phyloP scores from a whole-genome alignment of 2,797 vertebrate genomes.

The Thalassophryne amazonica region DNA sequence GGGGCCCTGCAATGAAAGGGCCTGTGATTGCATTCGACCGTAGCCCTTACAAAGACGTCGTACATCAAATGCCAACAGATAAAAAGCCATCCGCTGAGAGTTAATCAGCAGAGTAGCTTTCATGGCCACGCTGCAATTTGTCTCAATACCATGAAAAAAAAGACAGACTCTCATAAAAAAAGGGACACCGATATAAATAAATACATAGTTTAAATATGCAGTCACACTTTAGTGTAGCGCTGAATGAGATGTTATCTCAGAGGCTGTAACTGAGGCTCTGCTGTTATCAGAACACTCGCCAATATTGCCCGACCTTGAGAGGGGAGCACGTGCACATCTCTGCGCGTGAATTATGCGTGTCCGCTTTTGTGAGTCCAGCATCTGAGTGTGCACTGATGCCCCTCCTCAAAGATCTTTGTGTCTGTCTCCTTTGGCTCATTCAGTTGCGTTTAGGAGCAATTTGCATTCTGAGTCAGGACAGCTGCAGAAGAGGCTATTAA shows the following conservation, averaged over 20 bases:
- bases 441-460: constrained; percentile 35
- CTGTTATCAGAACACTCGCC: constrained; percentile 50
- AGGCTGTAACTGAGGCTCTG: constrained; percentile 20
- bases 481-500: constrained; percentile 28
- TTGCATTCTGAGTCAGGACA: constrained; percentile 41
- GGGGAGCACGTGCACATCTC: constrained; percentile 7
- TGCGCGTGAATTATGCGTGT: neutral
- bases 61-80: constrained; percentile 83
- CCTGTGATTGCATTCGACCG: constrained; percentile 81
- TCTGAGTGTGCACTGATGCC: constrained; percentile 4
- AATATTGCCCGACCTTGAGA: constrained; percentile 61
- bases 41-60: constrained; percentile 75
- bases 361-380: constrained; percentile 1
- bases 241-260: constrained; percentile 30
- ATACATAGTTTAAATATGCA: constrained; percentile 39
- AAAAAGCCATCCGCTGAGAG: constrained; percentile 75
- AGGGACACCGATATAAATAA: constrained; percentile 54
- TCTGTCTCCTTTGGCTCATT: constrained; percentile 28
- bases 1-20: constrained; percentile 72
- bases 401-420: neutral
- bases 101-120: constrained; percentile 83
- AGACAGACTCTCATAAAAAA: constrained; percentile 58
- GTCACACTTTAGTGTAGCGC: constrained; percentile 17
- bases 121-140: constrained; percentile 67
- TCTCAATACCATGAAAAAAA: constrained; percentile 76